Conservation (phyloP, 1,140 invertebrate genomes). For the Caerostris extrusa region DNA sequence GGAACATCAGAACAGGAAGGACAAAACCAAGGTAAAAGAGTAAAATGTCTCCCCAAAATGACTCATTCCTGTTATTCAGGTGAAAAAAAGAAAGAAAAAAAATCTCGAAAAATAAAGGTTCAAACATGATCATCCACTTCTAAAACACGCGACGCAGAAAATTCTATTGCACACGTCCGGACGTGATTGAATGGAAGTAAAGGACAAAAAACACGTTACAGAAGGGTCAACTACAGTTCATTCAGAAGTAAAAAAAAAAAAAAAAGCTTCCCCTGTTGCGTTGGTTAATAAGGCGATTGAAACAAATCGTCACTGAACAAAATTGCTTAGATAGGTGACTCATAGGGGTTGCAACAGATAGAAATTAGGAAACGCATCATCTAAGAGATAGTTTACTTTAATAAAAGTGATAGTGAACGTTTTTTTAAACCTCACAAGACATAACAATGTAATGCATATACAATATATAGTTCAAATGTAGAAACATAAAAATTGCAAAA, state of each 20-base stretch:
- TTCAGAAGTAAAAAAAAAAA: neutral
- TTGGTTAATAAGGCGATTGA: neutral
- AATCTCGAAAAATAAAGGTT: neutral
- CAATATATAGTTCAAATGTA: too few species aligned
- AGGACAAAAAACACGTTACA: neutral
- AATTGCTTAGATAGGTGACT: neutral
- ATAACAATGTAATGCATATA: too few species aligned
- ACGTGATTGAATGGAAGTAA: slow-evolving; percentile 9
- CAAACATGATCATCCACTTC: slow-evolving; percentile 38
- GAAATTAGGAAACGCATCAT: neutral
- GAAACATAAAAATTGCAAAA: too few species aligned
- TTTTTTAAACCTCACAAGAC: neutral
- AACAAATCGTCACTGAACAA: slow-evolving; percentile 10
- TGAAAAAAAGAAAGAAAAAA: neutral
- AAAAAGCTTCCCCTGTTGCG: slow-evolving; percentile 7
- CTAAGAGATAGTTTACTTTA: neutral
- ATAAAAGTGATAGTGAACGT: neutral
- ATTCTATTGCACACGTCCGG: neutral
- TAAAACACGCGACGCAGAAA: slow-evolving; percentile 5
- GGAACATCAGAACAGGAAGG: neutral
- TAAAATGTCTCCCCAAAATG: neutral
- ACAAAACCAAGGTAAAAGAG: neutral
- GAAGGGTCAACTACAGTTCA: slow-evolving; percentile 25
- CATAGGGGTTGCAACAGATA: neutral
- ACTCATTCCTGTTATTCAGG: slow-evolving; percentile 9